phyloP scores from a whole-genome alignment of 2,888 invertebrate genomes.

The Volucella zonaria region DNA sequence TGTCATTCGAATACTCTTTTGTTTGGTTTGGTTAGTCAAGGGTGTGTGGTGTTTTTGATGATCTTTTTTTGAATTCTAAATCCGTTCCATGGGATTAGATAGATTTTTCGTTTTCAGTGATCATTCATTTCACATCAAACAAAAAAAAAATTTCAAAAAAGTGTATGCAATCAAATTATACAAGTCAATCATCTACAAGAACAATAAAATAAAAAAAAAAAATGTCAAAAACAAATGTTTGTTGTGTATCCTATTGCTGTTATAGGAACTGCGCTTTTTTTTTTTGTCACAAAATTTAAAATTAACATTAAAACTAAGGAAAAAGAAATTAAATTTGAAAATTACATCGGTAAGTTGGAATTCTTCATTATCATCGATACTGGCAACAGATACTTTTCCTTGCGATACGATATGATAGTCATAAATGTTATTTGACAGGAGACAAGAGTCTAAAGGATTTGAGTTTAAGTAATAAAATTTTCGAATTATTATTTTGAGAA shows the following conservation, averaged over 20 bases:
- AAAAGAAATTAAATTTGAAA: slow-evolving; percentile 68
- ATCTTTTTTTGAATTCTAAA: slow-evolving; percentile 3
- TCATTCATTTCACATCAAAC: slow-evolving; percentile 23
- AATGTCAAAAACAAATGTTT: background rate
- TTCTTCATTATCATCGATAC: slow-evolving; percentile 96
- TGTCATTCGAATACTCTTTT: background rate
- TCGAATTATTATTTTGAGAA: slow-evolving; percentile 49
- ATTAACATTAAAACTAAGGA: slow-evolving; percentile 19
- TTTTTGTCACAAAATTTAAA: slow-evolving; percentile 19
- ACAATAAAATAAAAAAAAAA: slow-evolving; percentile 36
- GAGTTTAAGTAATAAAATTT: slow-evolving; percentile 64
- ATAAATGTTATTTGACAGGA: slow-evolving; percentile 90
- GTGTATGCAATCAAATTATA: slow-evolving; percentile 6
- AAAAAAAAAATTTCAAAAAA: slow-evolving; percentile 4
- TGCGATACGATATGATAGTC: slow-evolving; percentile 96
- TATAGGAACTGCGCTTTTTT: slow-evolving; percentile 53
- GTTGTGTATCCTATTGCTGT: slow-evolving; percentile 64
- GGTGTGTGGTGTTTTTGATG: background rate
- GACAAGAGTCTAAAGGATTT: slow-evolving; percentile 83
- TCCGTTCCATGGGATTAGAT: slow-evolving; percentile 34
- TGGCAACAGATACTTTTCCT: slow-evolving; percentile 96
- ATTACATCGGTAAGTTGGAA: slow-evolving; percentile 92
- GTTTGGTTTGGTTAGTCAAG: slow-evolving; percentile 4
- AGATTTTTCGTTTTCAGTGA: slow-evolving; percentile 16
- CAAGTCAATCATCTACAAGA: slow-evolving; percentile 19